Evolutionary conservation across 2,888 invertebrate genomes (phyloP).

Genomic region (Bombylius discolor): DNA sequence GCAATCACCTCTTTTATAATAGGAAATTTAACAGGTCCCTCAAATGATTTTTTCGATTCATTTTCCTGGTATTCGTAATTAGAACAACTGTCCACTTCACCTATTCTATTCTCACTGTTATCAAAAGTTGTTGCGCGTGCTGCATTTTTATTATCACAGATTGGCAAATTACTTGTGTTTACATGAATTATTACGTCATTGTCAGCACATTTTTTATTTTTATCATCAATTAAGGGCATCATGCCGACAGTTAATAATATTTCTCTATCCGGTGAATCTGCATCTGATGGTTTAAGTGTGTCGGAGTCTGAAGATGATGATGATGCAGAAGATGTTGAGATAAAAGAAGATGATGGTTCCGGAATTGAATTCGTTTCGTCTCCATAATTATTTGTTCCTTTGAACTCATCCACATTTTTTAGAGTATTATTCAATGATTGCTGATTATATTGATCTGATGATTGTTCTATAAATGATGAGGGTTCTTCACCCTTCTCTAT

Average conservation of each 20-base stretch:
- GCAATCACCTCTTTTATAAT: conserved; percentile 10
- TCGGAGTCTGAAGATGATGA: conserved; percentile 7
- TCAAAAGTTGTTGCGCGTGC: background rate
- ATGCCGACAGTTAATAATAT: background rate
- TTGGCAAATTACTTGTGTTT: background rate
- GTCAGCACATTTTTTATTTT: background rate
- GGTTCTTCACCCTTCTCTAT: conserved; percentile 2
- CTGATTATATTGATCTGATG: too few species aligned
- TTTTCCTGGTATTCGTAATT: background rate
- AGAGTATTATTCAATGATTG: too few species aligned
- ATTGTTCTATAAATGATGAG: background rate
- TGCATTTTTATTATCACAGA: conserved; percentile 6
- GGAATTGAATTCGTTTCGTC: too few species aligned
- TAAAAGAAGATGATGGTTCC: background rate
- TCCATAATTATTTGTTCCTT: too few species aligned
- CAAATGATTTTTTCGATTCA: background rate
- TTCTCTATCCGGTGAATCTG: conserved; percentile 1
- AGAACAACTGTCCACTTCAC: background rate
- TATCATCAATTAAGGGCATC: background rate
- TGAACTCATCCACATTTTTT: too few species aligned
- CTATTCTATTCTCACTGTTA: background rate
- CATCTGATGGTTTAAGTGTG: conserved; percentile 3
- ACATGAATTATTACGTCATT: background rate
- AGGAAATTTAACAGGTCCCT: conserved; percentile 5
- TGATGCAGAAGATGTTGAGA: background rate